Percentiles rank a stretch among this genome's conserved stretches.
phyloP scores from a whole-genome alignment of 2,797 vertebrate genomes.

The Rhinatrema bivittatum region DNA sequence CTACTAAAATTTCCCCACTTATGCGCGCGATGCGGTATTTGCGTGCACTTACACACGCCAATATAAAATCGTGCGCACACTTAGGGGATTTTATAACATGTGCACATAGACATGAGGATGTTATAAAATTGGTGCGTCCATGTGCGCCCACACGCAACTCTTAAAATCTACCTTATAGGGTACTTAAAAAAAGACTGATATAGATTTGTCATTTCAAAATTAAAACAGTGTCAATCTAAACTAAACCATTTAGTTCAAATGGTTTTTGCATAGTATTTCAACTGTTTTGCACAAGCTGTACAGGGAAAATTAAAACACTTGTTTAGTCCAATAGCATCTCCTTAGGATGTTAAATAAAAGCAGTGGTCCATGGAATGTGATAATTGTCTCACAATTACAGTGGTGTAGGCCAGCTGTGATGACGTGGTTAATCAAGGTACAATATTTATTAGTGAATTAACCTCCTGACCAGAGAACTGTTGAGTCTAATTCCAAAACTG shows the following conservation, averaged over 20 bases:
- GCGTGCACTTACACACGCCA: too few species aligned
- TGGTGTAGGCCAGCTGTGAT: conserved; percentile 23
- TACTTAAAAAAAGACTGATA: too few species aligned
- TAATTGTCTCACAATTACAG: conserved; percentile 18
- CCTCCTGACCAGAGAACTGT: conserved; percentile 40
- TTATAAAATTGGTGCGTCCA: too few species aligned
- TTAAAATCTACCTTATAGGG: too few species aligned
- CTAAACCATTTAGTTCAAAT: background rate
- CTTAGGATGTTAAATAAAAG: conserved; percentile 13
- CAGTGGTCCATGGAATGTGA: conserved; percentile 12
- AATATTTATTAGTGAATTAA: conserved; percentile 46
- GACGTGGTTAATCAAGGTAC: conserved; percentile 41
- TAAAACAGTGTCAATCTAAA: background rate
- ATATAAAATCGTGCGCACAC: too few species aligned
- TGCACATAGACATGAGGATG: too few species aligned
- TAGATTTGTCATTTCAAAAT: too few species aligned
- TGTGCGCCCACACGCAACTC: too few species aligned
- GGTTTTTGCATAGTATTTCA: background rate
- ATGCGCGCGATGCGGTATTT: too few species aligned
- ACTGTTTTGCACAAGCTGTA: background rate
- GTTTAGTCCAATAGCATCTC: background rate
- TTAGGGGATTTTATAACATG: too few species aligned
- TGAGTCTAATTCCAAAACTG: conserved; percentile 42
- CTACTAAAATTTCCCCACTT: too few species aligned
- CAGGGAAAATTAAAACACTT: background rate